phyloP scores from a whole-genome alignment of 1,140 invertebrate genomes.

The Parapsyche elsis region DNA sequence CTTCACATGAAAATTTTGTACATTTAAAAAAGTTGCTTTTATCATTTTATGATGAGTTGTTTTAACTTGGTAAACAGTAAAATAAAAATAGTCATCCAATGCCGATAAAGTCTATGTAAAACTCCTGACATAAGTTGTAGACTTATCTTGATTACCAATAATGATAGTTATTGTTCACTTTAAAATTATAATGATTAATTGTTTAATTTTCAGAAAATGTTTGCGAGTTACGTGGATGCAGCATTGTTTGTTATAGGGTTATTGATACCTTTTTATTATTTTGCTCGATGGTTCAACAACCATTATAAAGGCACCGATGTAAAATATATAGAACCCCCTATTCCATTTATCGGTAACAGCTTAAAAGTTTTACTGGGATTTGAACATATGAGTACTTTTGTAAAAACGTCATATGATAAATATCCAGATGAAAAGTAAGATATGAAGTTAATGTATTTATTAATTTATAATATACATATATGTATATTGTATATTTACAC shows the following conservation, averaged over 20 bases:
- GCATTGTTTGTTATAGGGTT: background rate
- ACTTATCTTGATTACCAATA: too few relatives aligned
- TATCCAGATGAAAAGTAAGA: conserved; percentile 27
- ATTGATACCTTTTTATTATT: background rate
- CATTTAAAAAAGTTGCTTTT: too few relatives aligned
- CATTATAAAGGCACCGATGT: conserved; percentile 32
- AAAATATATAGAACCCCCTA: conserved; percentile 25
- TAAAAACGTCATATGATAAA: background rate
- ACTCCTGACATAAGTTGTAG: too few relatives aligned
- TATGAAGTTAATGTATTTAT: background rate
- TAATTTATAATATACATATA: conserved; percentile 4
- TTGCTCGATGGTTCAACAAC: background rate
- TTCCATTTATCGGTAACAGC: background rate
- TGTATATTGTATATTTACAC: too few relatives aligned
- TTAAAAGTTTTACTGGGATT: conserved; percentile 4
- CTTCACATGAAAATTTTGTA: too few relatives aligned
- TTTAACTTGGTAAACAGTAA: too few relatives aligned
- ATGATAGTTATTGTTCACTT: too few relatives aligned
- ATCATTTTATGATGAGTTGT: too few relatives aligned
- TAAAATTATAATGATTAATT: too few relatives aligned
- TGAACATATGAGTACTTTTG: conserved; percentile 3
- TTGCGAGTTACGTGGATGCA: background rate
- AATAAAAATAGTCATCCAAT: too few relatives aligned
- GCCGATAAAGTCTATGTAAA: too few relatives aligned
- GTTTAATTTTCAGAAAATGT: background rate